Base-by-base conservation (phyloP, 2,113 vertebrate genomes). In the Silurus glanis region DNA sequence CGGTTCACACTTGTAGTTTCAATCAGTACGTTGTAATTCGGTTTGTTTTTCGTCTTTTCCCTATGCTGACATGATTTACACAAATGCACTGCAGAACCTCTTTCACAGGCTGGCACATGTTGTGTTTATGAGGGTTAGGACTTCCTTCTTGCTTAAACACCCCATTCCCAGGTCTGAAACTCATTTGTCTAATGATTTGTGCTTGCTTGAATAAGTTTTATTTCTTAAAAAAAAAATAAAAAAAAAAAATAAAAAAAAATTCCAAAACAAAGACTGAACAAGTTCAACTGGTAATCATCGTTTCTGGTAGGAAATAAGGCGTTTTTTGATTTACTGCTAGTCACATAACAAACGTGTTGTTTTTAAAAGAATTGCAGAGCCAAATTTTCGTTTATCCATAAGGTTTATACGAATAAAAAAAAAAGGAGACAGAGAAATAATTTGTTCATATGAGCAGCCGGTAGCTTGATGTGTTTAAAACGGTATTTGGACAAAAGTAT, bases 61-160 rank as follows among this genome's bases (percentile, higher is more conserved):
- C 37, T 69, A 16, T 16, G 19, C n/a, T 19, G n/a, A 28, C 49
- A 55, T 28, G 61, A 69, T 61, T 61, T 12, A 80, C 28, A 47
- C 5, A 6, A 45, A 21, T 6, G 19, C 56, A 23, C 51, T 56
- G 51, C 75, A 28, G 2, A 56, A 37, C 75, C 55, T 28, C 37
- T n/a, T 37, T 49, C 25, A 82, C 80, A 82, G n/a, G 80, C 80
- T 81, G 59, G 19, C 28, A 66, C 59, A 82, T 16, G 80, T 82
- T 66, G 47, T 28, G 80, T 49, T 82, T 82, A 25, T 53, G 51
- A 51, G 25, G 80, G 47, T 51, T 82, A 51, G 45, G 25, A 25
- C 61, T 66, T 66, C 61, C 80, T 37, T 37, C 13, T 47, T 62
- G 19, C 28, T 81, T 19, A 8, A 62, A n/a, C 80, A 66, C 59